A percentile compares a stretch with the other conserved stretches of the same genome.
These are phyloP conservation scores for Idaea dimidiata DNA, from an alignment of 2,888 invertebrate species.

Conservation along the genomic window DNA sequence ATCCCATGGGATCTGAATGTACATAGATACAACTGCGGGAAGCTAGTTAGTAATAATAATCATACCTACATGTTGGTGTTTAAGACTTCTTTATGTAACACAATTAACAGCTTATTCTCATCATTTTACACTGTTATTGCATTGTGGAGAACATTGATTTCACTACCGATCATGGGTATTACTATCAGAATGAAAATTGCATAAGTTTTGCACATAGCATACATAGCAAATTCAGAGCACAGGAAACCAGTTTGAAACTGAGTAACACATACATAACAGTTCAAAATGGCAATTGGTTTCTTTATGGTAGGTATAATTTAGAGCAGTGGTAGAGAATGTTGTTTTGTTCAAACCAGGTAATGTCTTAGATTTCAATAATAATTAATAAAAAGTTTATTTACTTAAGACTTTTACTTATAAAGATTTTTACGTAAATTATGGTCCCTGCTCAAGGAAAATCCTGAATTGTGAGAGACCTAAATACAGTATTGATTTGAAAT, in stretches of 20 bases:
- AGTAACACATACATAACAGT: conserved; percentile 37
- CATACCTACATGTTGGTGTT: background rate
- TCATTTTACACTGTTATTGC: background rate
- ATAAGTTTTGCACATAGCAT: conserved; percentile 68
- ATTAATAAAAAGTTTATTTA: too few relatives aligned
- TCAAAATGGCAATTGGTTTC: conserved; percentile 47
- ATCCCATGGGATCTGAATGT: too few relatives aligned
- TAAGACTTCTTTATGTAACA: background rate
- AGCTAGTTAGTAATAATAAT: background rate
- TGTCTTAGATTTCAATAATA: background rate
- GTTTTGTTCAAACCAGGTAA: conserved; percentile 49
- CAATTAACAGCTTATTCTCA: background rate
- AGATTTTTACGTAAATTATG: too few relatives aligned
- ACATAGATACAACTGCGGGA: too few relatives aligned
- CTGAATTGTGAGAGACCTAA: too few relatives aligned
- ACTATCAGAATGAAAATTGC: conserved; percentile 53
- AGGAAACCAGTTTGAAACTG: conserved; percentile 65
- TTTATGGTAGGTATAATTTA: conserved; percentile 65
- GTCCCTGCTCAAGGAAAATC: too few relatives aligned
- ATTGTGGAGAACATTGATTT: background rate
- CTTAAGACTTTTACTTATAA: too few relatives aligned
- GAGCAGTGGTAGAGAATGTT: conserved; percentile 66
- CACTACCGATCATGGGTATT: background rate
- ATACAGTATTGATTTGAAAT: too few relatives aligned
- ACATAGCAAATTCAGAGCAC: conserved; percentile 67